Evolutionary conservation across 2,888 invertebrate genomes (phyloP).

Genomic region (Acleris cristana): DNA sequence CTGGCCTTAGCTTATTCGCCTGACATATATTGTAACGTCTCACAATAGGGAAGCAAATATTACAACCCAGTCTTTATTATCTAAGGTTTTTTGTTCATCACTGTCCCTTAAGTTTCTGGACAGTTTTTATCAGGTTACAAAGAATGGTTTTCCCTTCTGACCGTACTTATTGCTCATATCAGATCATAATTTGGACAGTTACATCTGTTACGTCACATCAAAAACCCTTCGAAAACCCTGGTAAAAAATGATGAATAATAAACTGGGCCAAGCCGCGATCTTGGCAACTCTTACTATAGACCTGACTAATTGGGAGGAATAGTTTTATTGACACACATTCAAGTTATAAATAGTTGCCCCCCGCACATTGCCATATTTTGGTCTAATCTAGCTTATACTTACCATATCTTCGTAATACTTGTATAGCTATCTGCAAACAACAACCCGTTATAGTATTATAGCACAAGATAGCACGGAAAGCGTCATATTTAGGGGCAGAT

Average conservation of each 20-base stretch:
- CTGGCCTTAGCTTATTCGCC: constrained; percentile 37
- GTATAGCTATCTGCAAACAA: no score
- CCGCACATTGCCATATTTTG: no score
- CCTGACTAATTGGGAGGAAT: no score
- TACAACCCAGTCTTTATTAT: constrained; percentile 17
- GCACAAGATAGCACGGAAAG: not conserved
- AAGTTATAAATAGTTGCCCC: no score
- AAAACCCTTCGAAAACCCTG: no score
- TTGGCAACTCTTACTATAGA: no score
- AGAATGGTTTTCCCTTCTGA: constrained; percentile 9
- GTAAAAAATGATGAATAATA: no score
- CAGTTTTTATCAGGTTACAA: constrained; percentile 23
- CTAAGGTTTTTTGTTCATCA: constrained; percentile 31
- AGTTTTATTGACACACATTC: no score
- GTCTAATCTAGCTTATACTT: no score
- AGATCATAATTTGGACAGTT: constrained; percentile 19
- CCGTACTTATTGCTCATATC: constrained; percentile 27
- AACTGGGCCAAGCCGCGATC: no score
- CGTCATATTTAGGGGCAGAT: constrained; percentile 1
- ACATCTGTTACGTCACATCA: constrained; percentile 7
- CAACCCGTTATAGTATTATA: no score
- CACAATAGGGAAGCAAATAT: constrained; percentile 41
- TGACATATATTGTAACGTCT: constrained; percentile 37
- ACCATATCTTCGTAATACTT: no score
- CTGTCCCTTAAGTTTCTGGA: constrained; percentile 20